A percentile compares a stretch with the other conserved stretches of the same genome.
These are phyloP conservation scores for Ophion ellenae DNA, from an alignment of 2,888 invertebrate genomes.

Conservation along the genomic window DNA sequence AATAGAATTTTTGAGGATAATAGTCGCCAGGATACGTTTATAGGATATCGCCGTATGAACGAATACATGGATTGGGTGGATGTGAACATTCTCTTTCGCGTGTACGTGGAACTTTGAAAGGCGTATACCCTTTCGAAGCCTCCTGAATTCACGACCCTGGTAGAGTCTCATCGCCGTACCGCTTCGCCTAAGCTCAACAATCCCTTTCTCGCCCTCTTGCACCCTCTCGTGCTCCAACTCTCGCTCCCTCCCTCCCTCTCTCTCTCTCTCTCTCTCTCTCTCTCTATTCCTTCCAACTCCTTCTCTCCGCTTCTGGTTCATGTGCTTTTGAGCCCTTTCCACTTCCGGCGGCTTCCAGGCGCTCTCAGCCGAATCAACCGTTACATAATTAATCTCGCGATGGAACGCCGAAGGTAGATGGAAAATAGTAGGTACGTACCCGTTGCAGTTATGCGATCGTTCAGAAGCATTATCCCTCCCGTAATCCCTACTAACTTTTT, in stretches of 20 bases:
- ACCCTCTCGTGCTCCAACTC: slow-evolving; percentile 14
- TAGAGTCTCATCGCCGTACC: slow-evolving; percentile 44
- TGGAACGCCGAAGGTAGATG: slow-evolving; percentile 50
- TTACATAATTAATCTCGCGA: slow-evolving; percentile 78
- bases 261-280: slow-evolving; percentile 18
- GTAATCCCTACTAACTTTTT: slow-evolving; percentile 29
- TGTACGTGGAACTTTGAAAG: slow-evolving; percentile 56
- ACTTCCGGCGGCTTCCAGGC: slow-evolving; percentile 19
- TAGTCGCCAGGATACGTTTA: neutral
- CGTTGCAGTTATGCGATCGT: slow-evolving; percentile 58
- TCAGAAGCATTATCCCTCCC: slow-evolving; percentile 22
- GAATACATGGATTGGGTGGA: slow-evolving; percentile 10
- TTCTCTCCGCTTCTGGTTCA: neutral
- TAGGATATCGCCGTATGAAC: neutral
- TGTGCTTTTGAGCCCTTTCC: slow-evolving; percentile 41
- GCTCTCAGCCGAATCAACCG: slow-evolving; percentile 76
- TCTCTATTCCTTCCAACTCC: neutral
- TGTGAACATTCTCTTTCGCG: slow-evolving; percentile 18
- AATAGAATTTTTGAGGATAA: too few relatives aligned
- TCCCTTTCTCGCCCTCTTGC: slow-evolving; percentile 50
- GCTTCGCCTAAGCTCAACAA: slow-evolving; percentile 40
- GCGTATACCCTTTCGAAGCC: slow-evolving; percentile 59
- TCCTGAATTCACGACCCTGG: slow-evolving; percentile 60
- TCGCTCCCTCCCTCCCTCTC: slow-evolving; percentile 18
- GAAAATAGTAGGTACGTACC: slow-evolving; percentile 40